Evolutionary conservation across 2,888 invertebrate genomes (phyloP).

Genomic region (Hyposoter dolosus): DNA sequence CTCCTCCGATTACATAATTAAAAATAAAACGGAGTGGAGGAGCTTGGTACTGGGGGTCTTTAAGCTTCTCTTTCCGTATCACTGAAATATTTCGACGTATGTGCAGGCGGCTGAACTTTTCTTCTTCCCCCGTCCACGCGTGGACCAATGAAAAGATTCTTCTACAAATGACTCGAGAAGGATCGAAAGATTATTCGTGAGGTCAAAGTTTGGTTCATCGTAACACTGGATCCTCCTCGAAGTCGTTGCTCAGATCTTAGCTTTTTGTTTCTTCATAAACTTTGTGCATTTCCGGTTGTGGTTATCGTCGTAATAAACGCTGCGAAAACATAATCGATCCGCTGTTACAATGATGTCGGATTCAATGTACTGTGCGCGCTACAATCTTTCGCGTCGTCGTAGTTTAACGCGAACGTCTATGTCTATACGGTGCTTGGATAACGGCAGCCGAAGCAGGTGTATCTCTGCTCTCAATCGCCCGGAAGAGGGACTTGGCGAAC

Average conservation of each 20-base stretch:
- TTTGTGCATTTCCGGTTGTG: neutral
- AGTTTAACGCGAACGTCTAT: conserved; percentile 10
- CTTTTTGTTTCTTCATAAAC: neutral
- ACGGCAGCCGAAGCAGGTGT: conserved; percentile 66
- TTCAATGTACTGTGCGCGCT: conserved; percentile 17
- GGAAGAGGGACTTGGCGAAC: conserved; percentile 75
- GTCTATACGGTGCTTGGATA: conserved; percentile 30
- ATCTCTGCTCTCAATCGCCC: conserved; percentile 80
- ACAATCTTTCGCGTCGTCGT: conserved; percentile 13
- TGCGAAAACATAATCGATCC: conserved; percentile 29
- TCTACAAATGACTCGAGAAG: neutral
- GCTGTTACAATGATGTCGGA: conserved; percentile 38
- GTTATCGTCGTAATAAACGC: conserved; percentile 23
- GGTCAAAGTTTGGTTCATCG: too few species aligned
- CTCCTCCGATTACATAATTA: conserved; percentile 74
- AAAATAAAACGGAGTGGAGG: conserved; percentile 73
- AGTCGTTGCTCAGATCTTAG: neutral
- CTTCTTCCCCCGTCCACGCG: neutral
- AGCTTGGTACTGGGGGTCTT: conserved; percentile 60
- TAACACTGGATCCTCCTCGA: neutral
- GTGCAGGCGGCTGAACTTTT: neutral
- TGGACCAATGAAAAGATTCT: conserved; percentile 61
- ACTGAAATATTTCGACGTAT: neutral
- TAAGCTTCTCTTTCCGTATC: conserved; percentile 31
- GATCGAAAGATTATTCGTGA: too few species aligned